Evolutionary conservation across 2,797 vertebrate genomes (phyloP).

Genomic region (Falco peregrinus): DNA sequence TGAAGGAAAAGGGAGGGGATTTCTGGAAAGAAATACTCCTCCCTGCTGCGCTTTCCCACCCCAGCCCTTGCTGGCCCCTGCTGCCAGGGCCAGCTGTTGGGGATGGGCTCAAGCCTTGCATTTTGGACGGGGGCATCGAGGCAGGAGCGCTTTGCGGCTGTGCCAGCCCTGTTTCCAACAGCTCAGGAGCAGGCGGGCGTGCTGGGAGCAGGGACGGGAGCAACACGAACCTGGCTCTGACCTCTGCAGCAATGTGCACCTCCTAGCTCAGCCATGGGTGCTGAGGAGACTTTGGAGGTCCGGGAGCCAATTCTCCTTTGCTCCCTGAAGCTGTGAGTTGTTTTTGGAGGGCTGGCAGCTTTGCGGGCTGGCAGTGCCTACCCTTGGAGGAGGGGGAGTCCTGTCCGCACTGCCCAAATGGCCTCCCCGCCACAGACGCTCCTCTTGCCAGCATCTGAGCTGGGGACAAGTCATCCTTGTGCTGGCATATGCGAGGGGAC

Average conservation of each 20-base stretch:
- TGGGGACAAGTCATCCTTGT: not conserved
- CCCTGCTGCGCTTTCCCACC: not conserved
- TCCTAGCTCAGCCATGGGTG: not conserved
- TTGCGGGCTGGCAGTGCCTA: not conserved
- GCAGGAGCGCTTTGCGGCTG: not conserved
- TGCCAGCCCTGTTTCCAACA: not conserved
- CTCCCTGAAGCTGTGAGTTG: not conserved
- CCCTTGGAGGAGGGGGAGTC: not conserved
- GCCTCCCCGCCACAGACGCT: not conserved
- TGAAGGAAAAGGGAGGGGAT: not conserved
- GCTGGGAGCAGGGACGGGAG: not conserved
- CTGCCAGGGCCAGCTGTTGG: not conserved
- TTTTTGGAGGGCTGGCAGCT: not conserved
- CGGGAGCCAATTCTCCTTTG: not conserved
- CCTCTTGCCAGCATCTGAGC: not conserved
- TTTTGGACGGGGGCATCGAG: not conserved
- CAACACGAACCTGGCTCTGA: rapidly evolving
- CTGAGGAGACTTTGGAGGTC: not conserved
- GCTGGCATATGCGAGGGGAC: not conserved
- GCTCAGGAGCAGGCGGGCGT: rapidly evolving
- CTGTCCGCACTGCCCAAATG: not conserved
- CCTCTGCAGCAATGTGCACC: not conserved
- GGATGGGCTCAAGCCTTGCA: not conserved
- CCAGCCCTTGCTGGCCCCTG: not conserved
- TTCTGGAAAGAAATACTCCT: not conserved